Evolutionary conservation across 2,797 vertebrate genomes (phyloP).

Genomic region (Pogonophryne albipinna): DNA sequence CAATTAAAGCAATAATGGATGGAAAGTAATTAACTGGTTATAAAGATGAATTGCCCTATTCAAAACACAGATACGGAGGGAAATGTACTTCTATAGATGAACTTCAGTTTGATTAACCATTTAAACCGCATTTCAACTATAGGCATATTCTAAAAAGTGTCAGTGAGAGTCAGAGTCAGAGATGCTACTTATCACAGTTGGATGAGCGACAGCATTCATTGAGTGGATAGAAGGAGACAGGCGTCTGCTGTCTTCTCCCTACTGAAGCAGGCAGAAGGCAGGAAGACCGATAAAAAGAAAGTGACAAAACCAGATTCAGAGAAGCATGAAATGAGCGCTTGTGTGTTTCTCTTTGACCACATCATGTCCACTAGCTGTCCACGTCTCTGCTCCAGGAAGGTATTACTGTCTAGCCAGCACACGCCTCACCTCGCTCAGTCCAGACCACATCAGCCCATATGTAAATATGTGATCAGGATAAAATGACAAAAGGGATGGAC

Average conservation of each 20-base stretch:
- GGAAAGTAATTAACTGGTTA: not conserved
- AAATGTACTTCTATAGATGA: slow-evolving; percentile 1
- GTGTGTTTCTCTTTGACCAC: slow-evolving; percentile 23
- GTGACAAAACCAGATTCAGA: not conserved
- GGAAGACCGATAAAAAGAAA: not conserved
- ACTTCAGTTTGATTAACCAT: slow-evolving; percentile 5
- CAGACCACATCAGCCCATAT: slow-evolving; percentile 38
- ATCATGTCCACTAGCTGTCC: slow-evolving; percentile 42
- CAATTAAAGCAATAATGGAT: slow-evolving; percentile 4
- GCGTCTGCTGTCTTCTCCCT: too few relatives aligned
- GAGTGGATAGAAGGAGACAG: not conserved
- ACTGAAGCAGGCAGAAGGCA: too few relatives aligned
- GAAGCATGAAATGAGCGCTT: not conserved
- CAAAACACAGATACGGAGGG: not conserved
- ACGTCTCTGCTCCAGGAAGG: slow-evolving; percentile 55
- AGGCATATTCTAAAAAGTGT: not conserved
- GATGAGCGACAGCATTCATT: not conserved
- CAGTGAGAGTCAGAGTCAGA: not conserved
- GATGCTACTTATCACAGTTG: slow-evolving; percentile 25
- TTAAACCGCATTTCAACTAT: not conserved
- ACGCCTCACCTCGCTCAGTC: slow-evolving; percentile 47
- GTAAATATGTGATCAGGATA: slow-evolving; percentile 1
- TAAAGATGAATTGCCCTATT: not conserved
- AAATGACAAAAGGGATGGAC: slow-evolving; percentile 7
- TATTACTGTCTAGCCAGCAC: slow-evolving; percentile 46